phyloP scores from a whole-genome alignment of 2,888 invertebrate species.

The Minunthozetes semirufus region DNA sequence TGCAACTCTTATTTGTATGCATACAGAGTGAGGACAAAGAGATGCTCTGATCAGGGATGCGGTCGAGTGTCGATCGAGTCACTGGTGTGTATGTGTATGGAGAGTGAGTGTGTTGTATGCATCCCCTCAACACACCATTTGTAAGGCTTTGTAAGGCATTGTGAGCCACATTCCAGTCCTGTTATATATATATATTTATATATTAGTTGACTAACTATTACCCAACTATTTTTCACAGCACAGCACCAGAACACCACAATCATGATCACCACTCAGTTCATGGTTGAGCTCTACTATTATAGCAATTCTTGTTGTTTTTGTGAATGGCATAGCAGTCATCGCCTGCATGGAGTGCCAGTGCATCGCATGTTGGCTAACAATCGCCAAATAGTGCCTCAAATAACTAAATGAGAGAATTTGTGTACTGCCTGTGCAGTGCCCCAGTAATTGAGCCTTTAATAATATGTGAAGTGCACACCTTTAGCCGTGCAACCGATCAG shows the following conservation, averaged over 20 bases:
- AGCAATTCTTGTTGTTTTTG: constrained; percentile 21
- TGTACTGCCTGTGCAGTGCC: constrained; percentile 16
- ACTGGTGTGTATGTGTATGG: neutral
- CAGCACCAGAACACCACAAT: constrained; percentile 8
- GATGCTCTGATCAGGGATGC: neutral
- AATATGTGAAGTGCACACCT: constrained; percentile 26
- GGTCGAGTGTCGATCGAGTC: neutral
- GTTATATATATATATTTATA: too few species aligned
- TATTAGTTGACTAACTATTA: constrained; percentile 1
- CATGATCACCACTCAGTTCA: constrained; percentile 12
- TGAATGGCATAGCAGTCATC: constrained; percentile 21
- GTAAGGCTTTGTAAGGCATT: too few species aligned
- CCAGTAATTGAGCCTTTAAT: constrained; percentile 28
- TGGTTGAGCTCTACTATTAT: constrained; percentile 19
- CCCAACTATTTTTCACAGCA: constrained; percentile 17
- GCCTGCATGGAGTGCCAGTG: constrained; percentile 4
- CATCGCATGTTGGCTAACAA: constrained; percentile 26
- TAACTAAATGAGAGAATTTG: constrained; percentile 27
- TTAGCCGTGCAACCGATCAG: constrained; percentile 13
- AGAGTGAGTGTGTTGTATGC: neutral
- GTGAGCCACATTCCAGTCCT: neutral
- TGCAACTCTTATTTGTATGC: constrained; percentile 5
- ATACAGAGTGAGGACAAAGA: too few species aligned
- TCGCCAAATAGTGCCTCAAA: constrained; percentile 10
- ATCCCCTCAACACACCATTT: neutral